A percentile compares a stretch with the other conserved stretches of the same genome.
phyloP scores from a whole-genome alignment of 2,888 invertebrate genomes.

The Meandrusa payeni region DNA sequence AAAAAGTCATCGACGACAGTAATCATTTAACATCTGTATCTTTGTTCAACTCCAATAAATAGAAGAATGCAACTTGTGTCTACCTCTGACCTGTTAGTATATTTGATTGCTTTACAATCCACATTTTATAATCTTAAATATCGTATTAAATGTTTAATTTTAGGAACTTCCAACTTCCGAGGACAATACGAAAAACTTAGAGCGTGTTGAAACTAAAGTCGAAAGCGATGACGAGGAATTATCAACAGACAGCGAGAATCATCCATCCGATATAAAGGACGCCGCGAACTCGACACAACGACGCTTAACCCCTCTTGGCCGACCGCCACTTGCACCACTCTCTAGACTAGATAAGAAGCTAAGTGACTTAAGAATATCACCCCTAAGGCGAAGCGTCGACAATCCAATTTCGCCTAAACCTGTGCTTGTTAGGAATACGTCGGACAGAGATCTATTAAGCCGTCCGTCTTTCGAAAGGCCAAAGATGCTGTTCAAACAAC shows the following conservation, averaged over 20 bases:
- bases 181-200: slow-evolving; percentile 72
- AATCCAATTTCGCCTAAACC: slow-evolving; percentile 54
- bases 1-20: no score
- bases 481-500: slow-evolving; percentile 66
- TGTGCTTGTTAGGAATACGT: slow-evolving; percentile 49
- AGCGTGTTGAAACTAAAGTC: slow-evolving; percentile 74
- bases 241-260: slow-evolving; percentile 68
- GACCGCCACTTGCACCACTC: slow-evolving; percentile 62
- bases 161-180: slow-evolving; percentile 76
- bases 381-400: slow-evolving; percentile 61
- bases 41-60: no score
- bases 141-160: no score
- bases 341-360: slow-evolving; percentile 62
- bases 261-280: slow-evolving; percentile 58
- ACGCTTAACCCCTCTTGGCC: slow-evolving; percentile 57
- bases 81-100: no score
- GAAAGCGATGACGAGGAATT: slow-evolving; percentile 75
- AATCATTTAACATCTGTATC: no score
- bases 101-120: no score
- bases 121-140: no score
- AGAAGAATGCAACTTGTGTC: no score
- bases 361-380: slow-evolving; percentile 60
- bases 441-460: slow-evolving; percentile 55
- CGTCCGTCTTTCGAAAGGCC: slow-evolving; percentile 59
- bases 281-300: slow-evolving; percentile 38